Evolutionary conservation across 2,113 vertebrate species (phyloP).

Genomic region (Phoxinus phoxinus): DNA sequence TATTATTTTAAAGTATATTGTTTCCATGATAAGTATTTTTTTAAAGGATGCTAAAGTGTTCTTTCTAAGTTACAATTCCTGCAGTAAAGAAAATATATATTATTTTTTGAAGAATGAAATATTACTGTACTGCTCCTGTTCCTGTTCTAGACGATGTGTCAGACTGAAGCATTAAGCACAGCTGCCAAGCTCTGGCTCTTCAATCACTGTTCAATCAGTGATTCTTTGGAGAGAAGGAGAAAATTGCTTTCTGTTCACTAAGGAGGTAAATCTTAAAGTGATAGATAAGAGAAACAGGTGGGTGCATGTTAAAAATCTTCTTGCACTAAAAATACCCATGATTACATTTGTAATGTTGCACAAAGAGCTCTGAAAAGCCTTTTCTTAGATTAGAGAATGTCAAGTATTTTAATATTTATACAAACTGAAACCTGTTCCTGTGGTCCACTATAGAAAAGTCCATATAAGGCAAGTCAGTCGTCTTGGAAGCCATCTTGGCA

Average conservation of each 20-base stretch:
- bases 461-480: not conserved
- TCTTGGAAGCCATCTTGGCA: not conserved
- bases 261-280: not conserved
- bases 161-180: not conserved
- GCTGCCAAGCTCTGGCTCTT: conserved; percentile 16
- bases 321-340: not conserved
- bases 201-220: conserved; percentile 5
- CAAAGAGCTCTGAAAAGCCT: not conserved
- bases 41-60: too few relatives aligned
- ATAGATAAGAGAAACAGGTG: not conserved
- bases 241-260: not conserved
- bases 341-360: too few relatives aligned
- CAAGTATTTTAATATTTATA: conserved; percentile 1
- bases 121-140: conserved; percentile 4
- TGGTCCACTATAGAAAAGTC: not conserved
- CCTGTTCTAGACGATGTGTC: not conserved
- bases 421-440: not conserved
- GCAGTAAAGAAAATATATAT: not conserved
- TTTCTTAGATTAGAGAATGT: not conserved
- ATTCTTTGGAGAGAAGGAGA: conserved; percentile 19
- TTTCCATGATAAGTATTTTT: too few relatives aligned
- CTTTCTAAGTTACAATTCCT: not conserved
- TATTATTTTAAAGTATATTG: too few relatives aligned
- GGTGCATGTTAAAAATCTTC: not conserved
- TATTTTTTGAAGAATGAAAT: not conserved